Evolutionary conservation across 2,888 invertebrate species (phyloP).

Genomic region (Tenthredo scrophulariae): DNA sequence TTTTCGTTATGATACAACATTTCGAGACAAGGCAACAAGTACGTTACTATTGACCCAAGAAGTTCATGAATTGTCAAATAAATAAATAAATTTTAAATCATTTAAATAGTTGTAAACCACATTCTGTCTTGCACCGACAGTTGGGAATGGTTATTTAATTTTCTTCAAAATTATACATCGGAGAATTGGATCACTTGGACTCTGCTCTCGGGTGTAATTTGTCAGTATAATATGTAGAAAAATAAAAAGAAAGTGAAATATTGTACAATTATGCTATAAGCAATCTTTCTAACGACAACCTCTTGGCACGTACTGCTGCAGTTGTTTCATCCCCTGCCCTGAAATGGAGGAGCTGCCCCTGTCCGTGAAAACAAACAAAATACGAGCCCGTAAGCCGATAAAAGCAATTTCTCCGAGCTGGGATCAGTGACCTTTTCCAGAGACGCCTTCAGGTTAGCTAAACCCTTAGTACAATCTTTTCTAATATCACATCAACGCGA

Average conservation of each 20-base stretch:
- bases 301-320: constrained; percentile 41
- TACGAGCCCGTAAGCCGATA: constrained; percentile 37
- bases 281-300: constrained; percentile 36
- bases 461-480: constrained; percentile 9
- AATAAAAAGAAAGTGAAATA: constrained; percentile 20
- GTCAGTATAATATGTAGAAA: background rate
- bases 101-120: background rate
- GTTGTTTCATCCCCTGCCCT: constrained; percentile 12
- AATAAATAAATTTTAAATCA: background rate
- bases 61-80: background rate
- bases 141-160: background rate
- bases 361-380: constrained; percentile 49
- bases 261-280: constrained; percentile 19
- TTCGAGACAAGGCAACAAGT: background rate
- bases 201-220: background rate
- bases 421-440: constrained; percentile 22
- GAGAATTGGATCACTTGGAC: background rate
- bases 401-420: constrained; percentile 43
- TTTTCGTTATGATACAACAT: background rate
- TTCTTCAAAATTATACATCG: background rate
- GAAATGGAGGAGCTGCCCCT: constrained; percentile 24
- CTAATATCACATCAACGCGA: background rate
- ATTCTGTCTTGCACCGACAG: background rate
- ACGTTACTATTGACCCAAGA: background rate
- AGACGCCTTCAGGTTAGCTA: background rate